Conservation (phyloP, 2,113 vertebrate species). For the Bagarius yarrelli region DNA sequence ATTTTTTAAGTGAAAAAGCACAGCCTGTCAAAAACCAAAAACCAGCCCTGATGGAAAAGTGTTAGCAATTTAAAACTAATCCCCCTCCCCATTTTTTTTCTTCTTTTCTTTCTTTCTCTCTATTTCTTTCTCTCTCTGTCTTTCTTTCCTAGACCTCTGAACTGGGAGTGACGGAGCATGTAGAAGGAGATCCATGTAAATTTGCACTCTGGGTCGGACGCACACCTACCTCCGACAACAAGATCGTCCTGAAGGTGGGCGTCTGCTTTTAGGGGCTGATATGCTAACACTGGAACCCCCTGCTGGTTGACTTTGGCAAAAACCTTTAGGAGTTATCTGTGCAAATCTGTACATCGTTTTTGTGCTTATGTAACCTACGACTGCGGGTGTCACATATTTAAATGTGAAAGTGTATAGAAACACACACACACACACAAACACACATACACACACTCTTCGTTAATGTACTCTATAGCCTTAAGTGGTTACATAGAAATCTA, state of each 20-base stretch:
- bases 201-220: constrained; percentile 97
- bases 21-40: too few relatives aligned
- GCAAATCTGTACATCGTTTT: neutral
- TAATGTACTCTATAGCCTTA: too few relatives aligned
- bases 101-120: neutral
- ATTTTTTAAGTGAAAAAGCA: too few relatives aligned
- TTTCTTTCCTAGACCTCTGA: constrained; percentile 86
- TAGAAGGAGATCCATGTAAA: constrained; percentile 97
- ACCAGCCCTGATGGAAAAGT: too few relatives aligned
- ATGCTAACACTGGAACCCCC: neutral
- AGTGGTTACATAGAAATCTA: too few relatives aligned
- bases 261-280: neutral
- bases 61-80: too few relatives aligned
- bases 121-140: constrained; percentile 1
- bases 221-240: constrained; percentile 97
- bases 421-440: neutral
- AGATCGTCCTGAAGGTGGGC: constrained; percentile 96
- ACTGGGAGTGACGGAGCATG: constrained; percentile 94
- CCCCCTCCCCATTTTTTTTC: too few relatives aligned
- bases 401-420: neutral
- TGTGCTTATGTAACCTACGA: constrained; percentile 1
- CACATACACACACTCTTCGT: constrained; percentile 3
- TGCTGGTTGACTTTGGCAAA: neutral
- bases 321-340: neutral
- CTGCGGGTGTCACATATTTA: constrained; percentile 8